A percentile compares a stretch with the other conserved stretches of the same genome.
Evolutionary conservation across 2,888 invertebrate genomes (phyloP).

Genomic region (Pandemis heparana): DNA sequence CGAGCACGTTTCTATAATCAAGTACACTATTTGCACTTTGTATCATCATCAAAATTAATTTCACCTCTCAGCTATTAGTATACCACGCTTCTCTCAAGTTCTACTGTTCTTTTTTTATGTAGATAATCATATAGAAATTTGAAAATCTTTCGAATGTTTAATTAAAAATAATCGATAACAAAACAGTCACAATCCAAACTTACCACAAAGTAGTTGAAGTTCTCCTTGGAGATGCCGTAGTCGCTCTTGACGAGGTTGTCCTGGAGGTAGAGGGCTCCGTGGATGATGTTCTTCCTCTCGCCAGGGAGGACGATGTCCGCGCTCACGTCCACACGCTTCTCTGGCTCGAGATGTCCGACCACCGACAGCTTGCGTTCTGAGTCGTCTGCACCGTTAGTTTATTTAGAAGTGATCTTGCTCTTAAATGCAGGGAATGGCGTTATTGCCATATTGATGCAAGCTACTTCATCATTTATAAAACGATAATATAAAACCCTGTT

Average conservation of each 20-base stretch:
- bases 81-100: too few species aligned
- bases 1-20: too few species aligned
- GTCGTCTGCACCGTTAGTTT: conserved; percentile 60
- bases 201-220: conserved; percentile 85
- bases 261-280: conserved; percentile 86
- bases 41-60: too few species aligned
- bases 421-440: background rate
- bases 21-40: too few species aligned
- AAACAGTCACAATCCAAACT: conserved; percentile 51
- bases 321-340: conserved; percentile 86
- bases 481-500: too few species aligned
- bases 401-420: conserved; percentile 11
- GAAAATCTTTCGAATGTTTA: background rate
- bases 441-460: too few species aligned
- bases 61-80: too few species aligned
- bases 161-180: too few species aligned
- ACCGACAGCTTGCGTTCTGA: conserved; percentile 83
- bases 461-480: too few species aligned
- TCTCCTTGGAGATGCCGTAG: conserved; percentile 86
- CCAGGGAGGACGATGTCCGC: conserved; percentile 83
- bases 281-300: conserved; percentile 85
- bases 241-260: conserved; percentile 88
- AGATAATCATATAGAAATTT: too few species aligned
- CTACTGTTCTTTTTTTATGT: too few species aligned
- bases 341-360: conserved; percentile 85